phyloP scores from a whole-genome alignment of 1,140 invertebrate species.

The Brachystomella parvula region DNA sequence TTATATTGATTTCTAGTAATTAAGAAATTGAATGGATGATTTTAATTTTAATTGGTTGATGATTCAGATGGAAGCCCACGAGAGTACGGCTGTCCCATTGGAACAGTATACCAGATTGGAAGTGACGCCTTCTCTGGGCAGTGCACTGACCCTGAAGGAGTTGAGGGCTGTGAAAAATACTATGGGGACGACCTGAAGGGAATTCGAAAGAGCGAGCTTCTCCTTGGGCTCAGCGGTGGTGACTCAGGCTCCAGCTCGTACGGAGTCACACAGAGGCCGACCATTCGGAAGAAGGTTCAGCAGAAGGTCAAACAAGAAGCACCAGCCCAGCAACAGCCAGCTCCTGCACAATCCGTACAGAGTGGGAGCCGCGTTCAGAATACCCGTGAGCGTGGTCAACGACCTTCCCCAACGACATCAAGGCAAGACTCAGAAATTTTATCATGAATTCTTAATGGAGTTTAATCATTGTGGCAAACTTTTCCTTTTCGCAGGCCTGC shows the following conservation, averaged over 20 bases:
- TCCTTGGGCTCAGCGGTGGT: slow-evolving; percentile 63
- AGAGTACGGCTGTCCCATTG: slow-evolving; percentile 90
- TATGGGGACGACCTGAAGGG: slow-evolving; percentile 82
- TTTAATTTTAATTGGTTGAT: background rate
- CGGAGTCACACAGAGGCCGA: slow-evolving; percentile 29
- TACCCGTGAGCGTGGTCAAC: slow-evolving; percentile 18
- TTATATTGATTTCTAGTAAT: too few species aligned
- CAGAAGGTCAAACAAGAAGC: background rate
- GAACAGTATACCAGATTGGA: slow-evolving; percentile 91
- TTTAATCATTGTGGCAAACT: slow-evolving; percentile 6
- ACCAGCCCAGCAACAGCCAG: slow-evolving; percentile 7
- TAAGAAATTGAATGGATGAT: too few species aligned
- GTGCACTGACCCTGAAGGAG: slow-evolving; percentile 48
- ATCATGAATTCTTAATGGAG: background rate
- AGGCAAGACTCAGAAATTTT: slow-evolving; percentile 4
- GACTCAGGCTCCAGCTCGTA: slow-evolving; percentile 41
- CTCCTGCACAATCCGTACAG: background rate
- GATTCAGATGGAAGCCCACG: slow-evolving; percentile 65
- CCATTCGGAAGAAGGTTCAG: slow-evolving; percentile 30
- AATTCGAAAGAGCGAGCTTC: slow-evolving; percentile 82
- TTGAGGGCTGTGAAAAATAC: slow-evolving; percentile 70
- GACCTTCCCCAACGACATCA: background rate
- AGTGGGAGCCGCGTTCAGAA: slow-evolving; percentile 1
- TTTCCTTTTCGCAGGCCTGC: slow-evolving; percentile 13
- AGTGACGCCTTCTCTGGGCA: slow-evolving; percentile 77